These are phyloP conservation scores for Gandaritis pyraliata DNA, from an alignment of 2,888 invertebrate genomes.

Conservation along the genomic window DNA sequence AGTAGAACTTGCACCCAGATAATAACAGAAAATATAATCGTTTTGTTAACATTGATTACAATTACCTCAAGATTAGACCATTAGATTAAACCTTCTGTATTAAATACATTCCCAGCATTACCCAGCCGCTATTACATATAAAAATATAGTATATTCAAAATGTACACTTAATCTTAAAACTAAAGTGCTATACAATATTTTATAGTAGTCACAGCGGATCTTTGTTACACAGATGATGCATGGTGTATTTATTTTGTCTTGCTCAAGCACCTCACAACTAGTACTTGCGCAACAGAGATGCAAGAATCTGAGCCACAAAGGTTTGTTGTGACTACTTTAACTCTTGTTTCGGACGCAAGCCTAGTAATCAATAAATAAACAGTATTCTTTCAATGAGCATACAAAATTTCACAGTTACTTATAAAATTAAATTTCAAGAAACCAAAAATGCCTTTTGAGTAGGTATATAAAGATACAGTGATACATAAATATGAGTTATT, in stretches of 20 bases:
- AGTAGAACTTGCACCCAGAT: too few species aligned
- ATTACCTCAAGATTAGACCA: background rate
- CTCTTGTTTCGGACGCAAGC: conserved; percentile 18
- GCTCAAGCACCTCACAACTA: background rate
- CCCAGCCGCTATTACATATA: conserved; percentile 41
- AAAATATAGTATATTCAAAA: conserved; percentile 41
- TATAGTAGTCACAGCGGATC: conserved; percentile 1
- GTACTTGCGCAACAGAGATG: background rate
- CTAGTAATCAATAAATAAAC: conserved; percentile 4
- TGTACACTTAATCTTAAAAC: conserved; percentile 35
- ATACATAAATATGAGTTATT: too few species aligned
- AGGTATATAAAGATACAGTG: too few species aligned
- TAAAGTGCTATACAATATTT: conserved; percentile 22
- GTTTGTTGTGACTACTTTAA: background rate
- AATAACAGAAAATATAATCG: too few species aligned
- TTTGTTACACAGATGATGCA: background rate
- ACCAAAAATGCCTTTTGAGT: too few species aligned
- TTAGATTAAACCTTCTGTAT: background rate
- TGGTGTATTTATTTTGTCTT: background rate
- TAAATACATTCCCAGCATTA: conserved; percentile 12
- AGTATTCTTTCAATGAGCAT: conserved; percentile 4
- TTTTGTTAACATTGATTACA: background rate
- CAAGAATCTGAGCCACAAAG: background rate
- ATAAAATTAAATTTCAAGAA: too few species aligned
- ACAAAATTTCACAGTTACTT: background rate